Conservation (phyloP, 2,113 vertebrate species). For the Cephalopterus ornatus region DNA sequence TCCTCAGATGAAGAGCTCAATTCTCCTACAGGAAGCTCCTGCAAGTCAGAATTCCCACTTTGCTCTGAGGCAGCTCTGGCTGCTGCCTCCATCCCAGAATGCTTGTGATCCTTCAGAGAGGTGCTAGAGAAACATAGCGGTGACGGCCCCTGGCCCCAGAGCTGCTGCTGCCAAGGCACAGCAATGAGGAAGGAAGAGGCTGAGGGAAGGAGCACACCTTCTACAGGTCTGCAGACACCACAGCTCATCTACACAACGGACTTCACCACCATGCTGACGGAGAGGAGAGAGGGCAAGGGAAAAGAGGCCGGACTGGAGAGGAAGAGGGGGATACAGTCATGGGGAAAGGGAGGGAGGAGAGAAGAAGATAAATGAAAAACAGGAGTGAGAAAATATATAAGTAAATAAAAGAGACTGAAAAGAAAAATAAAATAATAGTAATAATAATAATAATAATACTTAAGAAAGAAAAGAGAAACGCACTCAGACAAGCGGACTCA, state of each 20-base stretch:
- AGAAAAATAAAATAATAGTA: not conserved
- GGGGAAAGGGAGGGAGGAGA: not conserved
- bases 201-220: constrained; percentile 30
- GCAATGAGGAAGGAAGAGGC: not conserved
- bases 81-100: not conserved
- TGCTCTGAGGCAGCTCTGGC: not conserved
- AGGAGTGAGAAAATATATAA: constrained; percentile 64
- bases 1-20: not conserved
- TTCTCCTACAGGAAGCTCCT: not conserved
- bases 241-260: constrained; percentile 79
- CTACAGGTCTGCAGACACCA: constrained; percentile 82
- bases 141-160: not conserved
- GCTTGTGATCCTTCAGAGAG: not conserved
- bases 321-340: constrained; percentile 65
- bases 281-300: constrained; percentile 78
- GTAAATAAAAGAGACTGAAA: constrained; percentile 62
- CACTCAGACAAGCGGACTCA: constrained; percentile 87
- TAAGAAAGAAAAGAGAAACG: constrained; percentile 50
- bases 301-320: constrained; percentile 33
- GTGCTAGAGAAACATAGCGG: not conserved
- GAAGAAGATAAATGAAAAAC: constrained; percentile 75
- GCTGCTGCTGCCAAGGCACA: not conserved
- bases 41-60: not conserved
- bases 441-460: not conserved
- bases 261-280: constrained; percentile 86